These are phyloP conservation scores for Erannis defoliaria DNA, from an alignment of 2,888 invertebrate species.

Conservation along the genomic window DNA sequence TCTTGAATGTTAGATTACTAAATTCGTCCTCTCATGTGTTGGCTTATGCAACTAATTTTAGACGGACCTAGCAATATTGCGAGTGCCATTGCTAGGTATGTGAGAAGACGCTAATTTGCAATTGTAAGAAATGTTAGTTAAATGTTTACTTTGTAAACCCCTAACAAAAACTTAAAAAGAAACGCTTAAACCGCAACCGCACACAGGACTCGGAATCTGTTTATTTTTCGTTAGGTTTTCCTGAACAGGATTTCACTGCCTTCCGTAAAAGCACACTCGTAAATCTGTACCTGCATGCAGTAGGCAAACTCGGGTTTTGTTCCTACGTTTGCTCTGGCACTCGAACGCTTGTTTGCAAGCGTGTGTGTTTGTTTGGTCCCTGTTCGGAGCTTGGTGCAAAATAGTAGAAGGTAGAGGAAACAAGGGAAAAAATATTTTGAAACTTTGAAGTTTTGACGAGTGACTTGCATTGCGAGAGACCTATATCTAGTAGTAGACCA, in stretches of 20 bases:
- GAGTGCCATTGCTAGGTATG: background rate
- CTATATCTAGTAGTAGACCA: too few relatives aligned
- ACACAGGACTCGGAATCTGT: constrained; percentile 4
- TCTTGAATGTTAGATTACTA: too few relatives aligned
- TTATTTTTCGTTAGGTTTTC: constrained; percentile 25
- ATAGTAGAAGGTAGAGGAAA: background rate
- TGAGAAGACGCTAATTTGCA: background rate
- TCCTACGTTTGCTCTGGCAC: constrained; percentile 56
- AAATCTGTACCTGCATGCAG: constrained; percentile 38
- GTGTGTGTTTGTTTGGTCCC: constrained; percentile 49
- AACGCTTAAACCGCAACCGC: constrained; percentile 3
- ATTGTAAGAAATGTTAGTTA: background rate
- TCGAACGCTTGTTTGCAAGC: constrained; percentile 56
- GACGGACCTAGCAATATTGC: background rate
- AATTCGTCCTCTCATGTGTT: background rate
- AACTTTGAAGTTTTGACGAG: too few relatives aligned
- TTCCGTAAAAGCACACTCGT: constrained; percentile 38
- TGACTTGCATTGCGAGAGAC: too few relatives aligned
- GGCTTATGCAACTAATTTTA: background rate
- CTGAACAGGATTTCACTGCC: constrained; percentile 20
- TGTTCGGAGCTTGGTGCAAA: constrained; percentile 41
- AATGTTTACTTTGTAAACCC: constrained; percentile 1
- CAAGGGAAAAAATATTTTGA: too few relatives aligned
- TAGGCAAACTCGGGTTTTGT: constrained; percentile 46
- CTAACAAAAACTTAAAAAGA: constrained; percentile 1